Evolutionary conservation across 2,113 vertebrate genomes (phyloP), one percentile per base, ranked within the genome.

Genomic region (Hassar affinis): DNA sequence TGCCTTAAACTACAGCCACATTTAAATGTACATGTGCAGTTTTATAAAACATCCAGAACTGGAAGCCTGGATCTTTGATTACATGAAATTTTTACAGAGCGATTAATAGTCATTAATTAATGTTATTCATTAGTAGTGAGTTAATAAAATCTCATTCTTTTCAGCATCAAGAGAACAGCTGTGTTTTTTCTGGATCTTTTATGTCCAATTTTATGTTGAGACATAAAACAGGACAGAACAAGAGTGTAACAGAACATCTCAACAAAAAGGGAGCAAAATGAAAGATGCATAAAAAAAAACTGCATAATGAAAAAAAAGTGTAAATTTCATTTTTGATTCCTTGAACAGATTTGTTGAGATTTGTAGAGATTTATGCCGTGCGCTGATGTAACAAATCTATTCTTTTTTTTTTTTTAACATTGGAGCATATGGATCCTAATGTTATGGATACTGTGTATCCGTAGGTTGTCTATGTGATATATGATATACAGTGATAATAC

Each of bases 381-480:
- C 33, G 27, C 71, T 42, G 47, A 57, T 86, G 25, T 77, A 66
- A 51, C 22, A n/a, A 68, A 66, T 49, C 38, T 27, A 35, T 20
- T 15, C 4, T 20, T 38, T 20, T 66, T 18, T 66, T 18, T 47
- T 72, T 72, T n/a, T 49, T 71, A 85, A 80, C 61, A 42, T 83
- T 91, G 92, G 94, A 89, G 93, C 94, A 93, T 92, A 92, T 90
- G 92, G 90, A 95, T 95, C 90, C 93, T 90, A 86, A 94, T 93
- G 92, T 93, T 92, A 94, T 96, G 97, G 96, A 96, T 98, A 97
- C 97, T 78, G 92, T 98, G 97, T 97, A 98, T 98, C 97, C 95
- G 96, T 92, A 92, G 90, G 88, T 93, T 94, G 93, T 90, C 92
- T 94, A 94, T 93, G 91, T 94, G 94, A 94, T 92, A 49, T 72